Evolutionary conservation across 2,113 vertebrate genomes (phyloP).

Genomic region (Gnathonemus echidnorhynchus): DNA sequence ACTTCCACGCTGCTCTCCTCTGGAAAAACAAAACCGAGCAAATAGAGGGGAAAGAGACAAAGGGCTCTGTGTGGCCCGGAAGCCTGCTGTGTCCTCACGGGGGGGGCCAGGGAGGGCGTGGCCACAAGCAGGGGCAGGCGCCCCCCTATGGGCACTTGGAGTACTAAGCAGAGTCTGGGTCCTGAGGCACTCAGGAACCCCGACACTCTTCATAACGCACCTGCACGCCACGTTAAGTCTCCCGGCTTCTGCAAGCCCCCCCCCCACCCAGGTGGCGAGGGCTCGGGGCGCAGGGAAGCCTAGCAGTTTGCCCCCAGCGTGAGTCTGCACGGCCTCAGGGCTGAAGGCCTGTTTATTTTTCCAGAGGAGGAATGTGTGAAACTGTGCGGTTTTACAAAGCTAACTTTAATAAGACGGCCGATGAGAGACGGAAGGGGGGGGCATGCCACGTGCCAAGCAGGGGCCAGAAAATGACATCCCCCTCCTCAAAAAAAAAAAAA

Average conservation of each 20-base stretch:
- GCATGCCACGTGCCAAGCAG: background rate
- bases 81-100: background rate
- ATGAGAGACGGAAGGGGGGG: constrained; percentile 43
- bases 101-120: background rate
- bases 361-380: constrained; percentile 39
- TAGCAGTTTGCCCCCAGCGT: constrained; percentile 8
- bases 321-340: constrained; percentile 24
- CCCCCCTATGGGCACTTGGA: background rate
- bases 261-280: background rate
- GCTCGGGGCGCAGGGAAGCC: background rate
- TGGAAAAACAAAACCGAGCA: background rate
- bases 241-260: background rate
- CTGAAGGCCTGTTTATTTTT: constrained; percentile 50
- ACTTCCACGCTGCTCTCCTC: constrained; percentile 39
- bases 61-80: background rate
- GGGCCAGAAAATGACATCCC: background rate
- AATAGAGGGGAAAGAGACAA: background rate
- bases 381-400: constrained; percentile 48
- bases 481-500: background rate
- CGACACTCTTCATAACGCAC: background rate
- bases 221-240: background rate
- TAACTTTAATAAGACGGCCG: constrained; percentile 55
- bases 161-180: background rate
- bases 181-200: background rate
- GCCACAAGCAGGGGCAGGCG: background rate